Conservation (phyloP, 2,113 vertebrate species). For the Calypte anna region DNA sequence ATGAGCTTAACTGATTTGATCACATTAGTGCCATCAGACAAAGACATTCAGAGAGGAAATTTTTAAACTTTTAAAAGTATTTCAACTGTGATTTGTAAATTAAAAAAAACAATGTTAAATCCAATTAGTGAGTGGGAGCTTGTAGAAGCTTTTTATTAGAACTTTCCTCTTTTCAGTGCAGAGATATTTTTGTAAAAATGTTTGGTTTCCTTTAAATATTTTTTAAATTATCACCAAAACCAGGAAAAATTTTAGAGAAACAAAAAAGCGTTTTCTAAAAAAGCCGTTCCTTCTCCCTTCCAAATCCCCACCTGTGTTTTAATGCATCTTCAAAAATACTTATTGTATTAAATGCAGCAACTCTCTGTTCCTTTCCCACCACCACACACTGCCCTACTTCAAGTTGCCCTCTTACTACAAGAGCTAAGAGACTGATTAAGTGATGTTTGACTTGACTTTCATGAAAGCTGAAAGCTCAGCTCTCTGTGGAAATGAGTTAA, state of each 20-base stretch:
- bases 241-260: background rate
- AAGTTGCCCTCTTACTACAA: background rate
- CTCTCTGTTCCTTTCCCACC: background rate
- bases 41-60: background rate
- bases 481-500: background rate
- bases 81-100: background rate
- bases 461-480: background rate
- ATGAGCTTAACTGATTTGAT: slow-evolving; percentile 4
- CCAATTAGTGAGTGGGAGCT: background rate
- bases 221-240: background rate
- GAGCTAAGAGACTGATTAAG: background rate
- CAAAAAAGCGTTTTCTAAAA: background rate
- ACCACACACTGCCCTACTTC: background rate
- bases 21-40: background rate
- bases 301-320: background rate
- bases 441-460: background rate
- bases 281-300: background rate
- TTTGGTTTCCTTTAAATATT: background rate
- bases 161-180: background rate
- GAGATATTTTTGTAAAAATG: background rate
- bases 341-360: background rate
- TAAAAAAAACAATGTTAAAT: background rate
- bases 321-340: background rate
- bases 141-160: background rate
- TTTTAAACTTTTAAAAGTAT: background rate